Percentiles rank a stretch among this genome's conserved stretches.
Evolutionary conservation across 2,113 vertebrate species (phyloP).

Genomic region (Bothrops jararaca): DNA sequence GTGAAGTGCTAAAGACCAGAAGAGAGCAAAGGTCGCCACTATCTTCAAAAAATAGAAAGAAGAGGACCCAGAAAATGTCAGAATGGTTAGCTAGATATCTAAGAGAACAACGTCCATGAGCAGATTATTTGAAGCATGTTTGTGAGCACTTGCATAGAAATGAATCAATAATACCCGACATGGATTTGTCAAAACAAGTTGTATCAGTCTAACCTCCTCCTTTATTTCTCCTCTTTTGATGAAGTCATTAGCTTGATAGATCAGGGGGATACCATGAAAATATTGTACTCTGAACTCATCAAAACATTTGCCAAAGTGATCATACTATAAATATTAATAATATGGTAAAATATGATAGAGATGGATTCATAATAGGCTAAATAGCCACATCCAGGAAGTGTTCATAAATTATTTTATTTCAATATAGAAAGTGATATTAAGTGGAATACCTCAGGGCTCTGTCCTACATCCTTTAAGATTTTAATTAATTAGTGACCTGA

Average conservation of each 20-base stretch:
- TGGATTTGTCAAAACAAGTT: not conserved
- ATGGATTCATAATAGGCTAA: not conserved
- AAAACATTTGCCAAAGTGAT: not conserved
- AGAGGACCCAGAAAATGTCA: no score
- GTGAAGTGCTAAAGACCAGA: no score
- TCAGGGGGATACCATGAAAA: not conserved
- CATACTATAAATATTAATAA: not conserved
- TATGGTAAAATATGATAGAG: not conserved
- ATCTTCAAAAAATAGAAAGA: no score
- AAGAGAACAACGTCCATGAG: not conserved
- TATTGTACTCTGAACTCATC: not conserved
- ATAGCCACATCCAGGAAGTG: not conserved
- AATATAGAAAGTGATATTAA: not conserved
- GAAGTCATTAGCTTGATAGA: not conserved
- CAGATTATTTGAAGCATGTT: not conserved
- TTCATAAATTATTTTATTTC: not conserved
- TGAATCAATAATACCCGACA: not conserved
- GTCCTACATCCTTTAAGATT: not conserved
- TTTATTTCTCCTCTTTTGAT: not conserved
- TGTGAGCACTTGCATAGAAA: not conserved
- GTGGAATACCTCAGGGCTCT: not conserved
- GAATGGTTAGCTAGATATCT: no score
- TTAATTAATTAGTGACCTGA: not conserved
- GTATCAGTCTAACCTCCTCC: not conserved
- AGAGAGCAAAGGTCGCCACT: no score